phyloP scores from a whole-genome alignment of 2,797 vertebrate genomes.

The Macropus fuliginosus region DNA sequence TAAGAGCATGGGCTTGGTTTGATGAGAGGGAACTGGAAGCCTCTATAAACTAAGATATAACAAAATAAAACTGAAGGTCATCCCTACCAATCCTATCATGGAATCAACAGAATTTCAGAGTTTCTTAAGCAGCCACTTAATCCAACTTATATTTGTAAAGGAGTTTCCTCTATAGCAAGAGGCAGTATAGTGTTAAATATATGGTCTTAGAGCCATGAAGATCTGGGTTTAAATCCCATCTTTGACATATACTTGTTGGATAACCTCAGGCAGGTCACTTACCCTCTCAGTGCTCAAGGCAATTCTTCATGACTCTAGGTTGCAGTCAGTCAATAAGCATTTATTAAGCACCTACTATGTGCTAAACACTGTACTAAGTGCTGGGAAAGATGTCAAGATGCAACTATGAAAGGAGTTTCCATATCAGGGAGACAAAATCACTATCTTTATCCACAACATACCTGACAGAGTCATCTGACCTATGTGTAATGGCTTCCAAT shows the following conservation, averaged over 20 bases:
- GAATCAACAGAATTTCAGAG: slow-evolving; percentile 1
- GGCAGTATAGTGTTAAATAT: not conserved
- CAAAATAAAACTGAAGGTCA: slow-evolving; percentile 29
- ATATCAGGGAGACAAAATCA: not conserved
- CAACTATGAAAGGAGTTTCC: not conserved
- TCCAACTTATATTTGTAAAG: not conserved
- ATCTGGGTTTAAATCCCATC: not conserved
- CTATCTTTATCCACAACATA: not conserved
- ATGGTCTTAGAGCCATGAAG: not conserved
- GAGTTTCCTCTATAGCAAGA: not conserved
- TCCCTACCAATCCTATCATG: not conserved
- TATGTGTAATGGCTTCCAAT: not conserved
- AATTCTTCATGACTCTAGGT: not conserved
- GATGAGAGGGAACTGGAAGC: slow-evolving; percentile 8
- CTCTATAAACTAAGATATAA: slow-evolving; percentile 42
- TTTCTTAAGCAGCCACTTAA: not conserved
- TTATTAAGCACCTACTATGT: not conserved
- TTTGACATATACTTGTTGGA: not conserved
- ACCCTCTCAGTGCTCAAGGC: not conserved
- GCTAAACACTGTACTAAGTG: not conserved
- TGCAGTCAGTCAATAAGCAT: not conserved
- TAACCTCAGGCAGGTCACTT: slow-evolving; percentile 2
- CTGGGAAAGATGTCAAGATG: not conserved
- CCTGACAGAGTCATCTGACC: not conserved
- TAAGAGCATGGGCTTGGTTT: slow-evolving; percentile 1